These are phyloP conservation scores for Salvator merianae DNA, from an alignment of 2,113 vertebrate species.

Conservation along the genomic window DNA sequence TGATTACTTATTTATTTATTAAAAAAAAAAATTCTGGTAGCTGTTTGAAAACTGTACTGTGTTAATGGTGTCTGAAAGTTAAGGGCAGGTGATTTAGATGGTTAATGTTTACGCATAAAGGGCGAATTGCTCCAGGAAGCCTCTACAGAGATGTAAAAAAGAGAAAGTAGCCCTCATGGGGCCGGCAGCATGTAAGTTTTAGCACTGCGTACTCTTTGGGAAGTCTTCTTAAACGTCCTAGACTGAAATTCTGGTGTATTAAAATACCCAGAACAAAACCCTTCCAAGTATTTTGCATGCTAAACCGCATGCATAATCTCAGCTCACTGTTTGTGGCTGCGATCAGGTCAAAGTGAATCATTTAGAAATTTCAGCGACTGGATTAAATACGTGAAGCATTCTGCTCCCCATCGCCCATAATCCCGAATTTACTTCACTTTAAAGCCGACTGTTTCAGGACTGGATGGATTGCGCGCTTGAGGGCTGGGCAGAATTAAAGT, in stretches of 20 bases:
- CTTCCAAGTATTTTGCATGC: neutral
- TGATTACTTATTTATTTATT: neutral
- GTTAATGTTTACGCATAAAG: too few species aligned
- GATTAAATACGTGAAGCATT: too few species aligned
- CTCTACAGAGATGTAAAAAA: too few species aligned
- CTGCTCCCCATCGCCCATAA: too few species aligned
- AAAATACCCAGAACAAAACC: neutral
- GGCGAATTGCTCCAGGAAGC: too few species aligned
- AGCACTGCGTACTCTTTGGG: neutral
- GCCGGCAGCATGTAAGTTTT: neutral
- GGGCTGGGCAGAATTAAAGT: neutral
- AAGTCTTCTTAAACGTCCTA: fast-evolving
- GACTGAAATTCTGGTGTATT: neutral
- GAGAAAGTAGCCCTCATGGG: too few species aligned
- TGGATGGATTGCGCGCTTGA: neutral
- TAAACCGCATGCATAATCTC: fast-evolving
- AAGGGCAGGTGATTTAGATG: neutral
- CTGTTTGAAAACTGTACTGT: neutral
- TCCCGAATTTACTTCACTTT: neutral
- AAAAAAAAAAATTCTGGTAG: neutral
- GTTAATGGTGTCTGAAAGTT: neutral
- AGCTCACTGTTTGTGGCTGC: neutral
- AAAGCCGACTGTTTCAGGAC: neutral
- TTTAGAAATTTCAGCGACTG: neutral
- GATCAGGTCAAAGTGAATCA: neutral